These are phyloP conservation scores for Diabrotica virgifera DNA, from an alignment of 1,140 invertebrate genomes.

Conservation along the genomic window DNA sequence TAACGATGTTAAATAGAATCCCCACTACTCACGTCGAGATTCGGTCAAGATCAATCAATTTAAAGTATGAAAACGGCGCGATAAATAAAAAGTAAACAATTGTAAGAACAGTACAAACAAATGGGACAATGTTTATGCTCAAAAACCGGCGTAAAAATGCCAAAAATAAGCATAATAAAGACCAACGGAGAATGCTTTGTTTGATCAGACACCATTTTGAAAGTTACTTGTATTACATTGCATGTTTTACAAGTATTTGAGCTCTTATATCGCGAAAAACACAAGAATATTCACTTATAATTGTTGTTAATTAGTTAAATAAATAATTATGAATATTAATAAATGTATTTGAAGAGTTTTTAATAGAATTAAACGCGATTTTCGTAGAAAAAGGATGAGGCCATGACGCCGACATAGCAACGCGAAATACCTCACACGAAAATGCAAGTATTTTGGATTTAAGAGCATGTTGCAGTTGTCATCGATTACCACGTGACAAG, in stretches of 20 bases:
- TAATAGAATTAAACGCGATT: constrained; percentile 11
- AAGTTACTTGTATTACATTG: constrained; percentile 26
- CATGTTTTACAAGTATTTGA: constrained; percentile 19
- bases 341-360: not conserved
- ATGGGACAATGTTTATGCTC: constrained; percentile 12
- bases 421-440: constrained; percentile 20
- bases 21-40: constrained; percentile 12
- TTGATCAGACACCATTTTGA: constrained; percentile 61
- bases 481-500: constrained; percentile 60
- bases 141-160: constrained; percentile 16
- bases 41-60: constrained; percentile 39
- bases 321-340: no score
- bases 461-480: constrained; percentile 50
- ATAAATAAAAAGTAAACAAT: constrained; percentile 38
- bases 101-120: constrained; percentile 13
- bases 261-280: not conserved
- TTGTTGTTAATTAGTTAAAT: no score
- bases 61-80: constrained; percentile 36
- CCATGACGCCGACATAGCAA: constrained; percentile 41
- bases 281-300: no score
- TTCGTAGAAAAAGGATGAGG: constrained; percentile 27
- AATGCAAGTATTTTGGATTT: constrained; percentile 22
- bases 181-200: constrained; percentile 42
- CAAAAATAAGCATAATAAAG: constrained; percentile 22
- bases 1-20: constrained; percentile 18